Evolutionary conservation across 2,888 invertebrate genomes (phyloP).

Genomic region (Sinotaia quadrata): DNA sequence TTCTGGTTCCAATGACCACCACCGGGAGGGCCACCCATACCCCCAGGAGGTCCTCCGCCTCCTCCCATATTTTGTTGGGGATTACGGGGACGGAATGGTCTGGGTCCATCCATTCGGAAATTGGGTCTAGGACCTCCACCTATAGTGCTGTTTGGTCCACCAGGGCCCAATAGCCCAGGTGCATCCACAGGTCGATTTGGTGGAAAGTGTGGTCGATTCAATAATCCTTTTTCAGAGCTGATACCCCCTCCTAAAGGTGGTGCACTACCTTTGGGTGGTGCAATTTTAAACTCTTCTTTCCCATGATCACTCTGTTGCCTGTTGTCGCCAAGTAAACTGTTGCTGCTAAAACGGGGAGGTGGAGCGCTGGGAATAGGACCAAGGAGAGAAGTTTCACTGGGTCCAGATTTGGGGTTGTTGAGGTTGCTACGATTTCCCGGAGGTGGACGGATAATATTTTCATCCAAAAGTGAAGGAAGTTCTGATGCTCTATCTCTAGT

Average conservation of each 20-base stretch:
- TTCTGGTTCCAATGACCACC: slow-evolving; percentile 27
- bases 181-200: slow-evolving; percentile 28
- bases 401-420: slow-evolving; percentile 1
- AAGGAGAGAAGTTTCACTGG: slow-evolving; percentile 19
- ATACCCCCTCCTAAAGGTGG: not conserved
- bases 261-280: not conserved
- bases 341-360: slow-evolving; percentile 10
- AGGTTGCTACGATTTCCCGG: not conserved
- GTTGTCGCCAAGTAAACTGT: not conserved
- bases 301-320: not conserved
- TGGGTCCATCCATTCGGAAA: slow-evolving; percentile 32
- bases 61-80: slow-evolving; percentile 36
- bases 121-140: slow-evolving; percentile 24
- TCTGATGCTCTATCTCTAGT: slow-evolving; percentile 17
- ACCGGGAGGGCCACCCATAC: slow-evolving; percentile 27
- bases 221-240: not conserved
- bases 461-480: slow-evolving; percentile 23
- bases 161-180: slow-evolving; percentile 20
- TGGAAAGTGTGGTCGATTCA: not conserved
- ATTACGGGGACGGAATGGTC: slow-evolving; percentile 35
- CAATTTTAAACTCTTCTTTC: too few species aligned
- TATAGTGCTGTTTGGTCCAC: slow-evolving; percentile 19
- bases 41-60: slow-evolving; percentile 33
- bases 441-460: slow-evolving; percentile 8
- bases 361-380: slow-evolving; percentile 18